These are phyloP conservation scores for Xerus inauris DNA, from an alignment of 2,113 vertebrate species.

Conservation along the genomic window DNA sequence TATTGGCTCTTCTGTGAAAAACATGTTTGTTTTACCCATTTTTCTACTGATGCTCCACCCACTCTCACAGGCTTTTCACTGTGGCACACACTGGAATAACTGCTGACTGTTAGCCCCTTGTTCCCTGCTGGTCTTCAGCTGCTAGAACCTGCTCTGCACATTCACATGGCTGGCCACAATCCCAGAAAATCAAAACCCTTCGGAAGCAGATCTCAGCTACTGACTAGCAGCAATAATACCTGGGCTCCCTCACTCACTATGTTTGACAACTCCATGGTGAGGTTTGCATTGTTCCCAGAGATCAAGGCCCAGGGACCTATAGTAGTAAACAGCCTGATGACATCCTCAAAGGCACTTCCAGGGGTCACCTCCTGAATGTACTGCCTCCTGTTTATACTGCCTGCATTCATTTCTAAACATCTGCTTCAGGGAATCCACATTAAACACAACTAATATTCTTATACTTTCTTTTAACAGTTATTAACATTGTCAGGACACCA, in stretches of 20 bases:
- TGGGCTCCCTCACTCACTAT: not conserved
- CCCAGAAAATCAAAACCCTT: not conserved
- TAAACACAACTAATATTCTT: not conserved
- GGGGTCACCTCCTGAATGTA: not conserved
- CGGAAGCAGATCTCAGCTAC: not conserved
- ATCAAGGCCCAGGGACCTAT: not conserved
- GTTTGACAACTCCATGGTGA: not conserved
- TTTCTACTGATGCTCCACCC: not conserved
- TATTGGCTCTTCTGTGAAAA: not conserved
- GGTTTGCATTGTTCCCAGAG: not conserved
- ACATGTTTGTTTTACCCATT: not conserved
- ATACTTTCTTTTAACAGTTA: not conserved
- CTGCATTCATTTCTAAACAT: constrained; percentile 21
- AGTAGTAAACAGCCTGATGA: not conserved
- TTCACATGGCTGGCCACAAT: not conserved
- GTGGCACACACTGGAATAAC: no score
- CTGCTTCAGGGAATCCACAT: not conserved
- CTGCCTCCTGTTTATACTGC: not conserved
- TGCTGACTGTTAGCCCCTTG: not conserved
- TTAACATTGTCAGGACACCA: not conserved
- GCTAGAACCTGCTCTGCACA: not conserved
- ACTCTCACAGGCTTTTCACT: not conserved
- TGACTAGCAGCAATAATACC: not conserved
- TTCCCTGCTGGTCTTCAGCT: not conserved
- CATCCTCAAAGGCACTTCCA: not conserved